phyloP scores from a whole-genome alignment of 2,113 vertebrate species.

The Crotalus helleri region DNA sequence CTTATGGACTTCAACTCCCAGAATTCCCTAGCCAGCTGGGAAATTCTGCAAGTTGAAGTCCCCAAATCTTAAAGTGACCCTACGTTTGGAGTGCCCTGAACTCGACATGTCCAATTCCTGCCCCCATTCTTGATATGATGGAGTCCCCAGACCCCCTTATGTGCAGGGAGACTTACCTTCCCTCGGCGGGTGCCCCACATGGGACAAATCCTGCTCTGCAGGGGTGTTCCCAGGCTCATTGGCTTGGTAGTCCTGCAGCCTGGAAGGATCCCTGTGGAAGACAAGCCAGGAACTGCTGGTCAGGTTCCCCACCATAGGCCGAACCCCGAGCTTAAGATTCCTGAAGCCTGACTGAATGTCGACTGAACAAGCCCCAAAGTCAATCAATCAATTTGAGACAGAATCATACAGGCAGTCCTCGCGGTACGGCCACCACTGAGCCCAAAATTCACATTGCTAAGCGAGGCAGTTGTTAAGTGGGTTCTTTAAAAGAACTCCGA shows the following conservation, averaged over 20 bases:
- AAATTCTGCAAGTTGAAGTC: too few species aligned
- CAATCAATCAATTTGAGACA: not conserved
- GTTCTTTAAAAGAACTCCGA: too few species aligned
- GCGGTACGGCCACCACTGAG: not conserved
- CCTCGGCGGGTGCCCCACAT: constrained; percentile 67
- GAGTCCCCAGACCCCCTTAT: not conserved
- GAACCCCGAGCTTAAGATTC: not conserved
- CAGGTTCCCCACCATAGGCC: not conserved
- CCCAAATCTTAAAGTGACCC: too few species aligned
- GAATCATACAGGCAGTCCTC: not conserved
- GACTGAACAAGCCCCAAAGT: not conserved
- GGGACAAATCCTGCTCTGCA: constrained; percentile 71
- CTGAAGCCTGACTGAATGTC: not conserved
- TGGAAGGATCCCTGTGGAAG: constrained; percentile 77
- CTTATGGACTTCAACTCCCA: too few species aligned
- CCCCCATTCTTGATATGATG: too few species aligned
- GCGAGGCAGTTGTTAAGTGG: too few species aligned
- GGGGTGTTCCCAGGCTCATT: constrained; percentile 74
- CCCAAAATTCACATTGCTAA: not conserved
- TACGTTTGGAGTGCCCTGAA: too few species aligned
- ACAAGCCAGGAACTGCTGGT: not conserved
- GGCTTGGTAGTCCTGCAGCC: constrained; percentile 75
- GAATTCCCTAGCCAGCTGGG: too few species aligned
- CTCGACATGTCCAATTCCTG: too few species aligned
- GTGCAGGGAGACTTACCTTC: constrained; percentile 77